Percentiles rank a stretch among this genome's conserved stretches.
These are phyloP conservation scores for Sthenelais limicola DNA, from an alignment of 2,888 invertebrate genomes.

Conservation along the genomic window DNA sequence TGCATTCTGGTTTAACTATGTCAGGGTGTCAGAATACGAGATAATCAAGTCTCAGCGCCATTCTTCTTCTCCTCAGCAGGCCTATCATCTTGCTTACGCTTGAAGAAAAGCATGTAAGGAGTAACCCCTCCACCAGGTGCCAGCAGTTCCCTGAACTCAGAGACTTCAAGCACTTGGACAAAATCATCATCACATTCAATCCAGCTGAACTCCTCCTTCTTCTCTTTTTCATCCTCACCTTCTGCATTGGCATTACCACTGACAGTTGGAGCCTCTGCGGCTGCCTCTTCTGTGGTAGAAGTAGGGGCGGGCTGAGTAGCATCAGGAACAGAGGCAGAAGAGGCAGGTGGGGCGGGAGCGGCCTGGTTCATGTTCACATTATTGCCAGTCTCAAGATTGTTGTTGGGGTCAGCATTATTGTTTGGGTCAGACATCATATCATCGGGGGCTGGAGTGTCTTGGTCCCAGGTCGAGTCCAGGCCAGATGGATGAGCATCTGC, in stretches of 20 bases:
- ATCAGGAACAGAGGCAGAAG: no score
- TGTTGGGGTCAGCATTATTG: slow-evolving; percentile 42
- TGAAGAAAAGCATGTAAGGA: slow-evolving; percentile 37
- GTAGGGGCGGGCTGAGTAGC: not conserved
- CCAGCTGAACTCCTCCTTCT: slow-evolving; percentile 7
- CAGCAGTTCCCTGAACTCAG: slow-evolving; percentile 22
- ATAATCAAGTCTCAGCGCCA: no score
- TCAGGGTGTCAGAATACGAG: no score
- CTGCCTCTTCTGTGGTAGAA: not conserved
- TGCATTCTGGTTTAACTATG: no score
- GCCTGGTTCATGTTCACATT: not conserved
- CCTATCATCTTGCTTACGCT: no score
- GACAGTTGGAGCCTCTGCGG: not conserved
- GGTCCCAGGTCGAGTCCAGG: no score
- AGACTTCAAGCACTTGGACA: slow-evolving; percentile 1
- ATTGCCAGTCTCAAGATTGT: slow-evolving; percentile 13
- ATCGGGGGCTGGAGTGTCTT: no score
- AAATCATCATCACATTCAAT: slow-evolving; percentile 39
- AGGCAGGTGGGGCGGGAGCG: no score
- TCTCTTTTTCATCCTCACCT: no score
- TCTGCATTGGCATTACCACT: not conserved
- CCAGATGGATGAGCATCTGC: no score
- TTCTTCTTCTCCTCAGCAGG: no score
- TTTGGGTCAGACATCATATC: slow-evolving; percentile 41
- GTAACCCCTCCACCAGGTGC: slow-evolving; percentile 16